Base-by-base conservation (phyloP, 1,140 invertebrate species). In the Antheraea mylitta region DNA sequence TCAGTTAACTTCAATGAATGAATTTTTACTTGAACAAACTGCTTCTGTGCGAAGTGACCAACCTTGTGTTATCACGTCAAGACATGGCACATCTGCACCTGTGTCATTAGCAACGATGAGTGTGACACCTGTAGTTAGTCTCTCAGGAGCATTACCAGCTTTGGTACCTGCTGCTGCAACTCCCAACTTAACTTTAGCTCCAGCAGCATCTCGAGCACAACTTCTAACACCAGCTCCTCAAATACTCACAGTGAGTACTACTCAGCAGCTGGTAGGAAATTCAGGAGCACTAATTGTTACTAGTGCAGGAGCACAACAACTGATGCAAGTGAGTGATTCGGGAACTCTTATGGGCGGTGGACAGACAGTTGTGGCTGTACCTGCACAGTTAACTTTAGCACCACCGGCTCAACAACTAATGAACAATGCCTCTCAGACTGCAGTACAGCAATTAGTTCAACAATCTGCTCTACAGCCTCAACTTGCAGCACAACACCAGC, bases 281-380 rank as follows among this genome's bases (percentile, higher is more conserved):
- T 90, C 90, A 66, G 90, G 90, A 62, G 81, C 90, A 48, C 76
- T 92, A 36, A 92, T 92, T 69, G 90, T 92, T 0, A 92, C 90
- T 53, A 92, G 90, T 86, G 88, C 90, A 58, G 90, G 90, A 61
- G 88, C 87, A 8, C 90, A 92, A 67, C 90, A 92, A 71, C 67
- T 92, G 18, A 92, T 92, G 90, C 88, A 92, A 86, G 90, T 90
- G 11, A 90, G 90, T 82, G 90, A 90, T 62, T 90, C 90, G 48
- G 90, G 87, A 0, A 90, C 83, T 62, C 69, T 92, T 8, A 90
- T 92, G 90, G 88, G 90, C 45, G 88, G 85, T 59, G 90, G 90
- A 53, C 86, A 89, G 68, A 90, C 90, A 64, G 90, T 92, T 22
- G 90, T 92, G 22, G 90, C 88, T 16, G 87, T 91, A 16, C 90